These are phyloP conservation scores for Syngnathoides biaculeatus DNA, from an alignment of 2,113 vertebrate genomes.

Conservation along the genomic window DNA sequence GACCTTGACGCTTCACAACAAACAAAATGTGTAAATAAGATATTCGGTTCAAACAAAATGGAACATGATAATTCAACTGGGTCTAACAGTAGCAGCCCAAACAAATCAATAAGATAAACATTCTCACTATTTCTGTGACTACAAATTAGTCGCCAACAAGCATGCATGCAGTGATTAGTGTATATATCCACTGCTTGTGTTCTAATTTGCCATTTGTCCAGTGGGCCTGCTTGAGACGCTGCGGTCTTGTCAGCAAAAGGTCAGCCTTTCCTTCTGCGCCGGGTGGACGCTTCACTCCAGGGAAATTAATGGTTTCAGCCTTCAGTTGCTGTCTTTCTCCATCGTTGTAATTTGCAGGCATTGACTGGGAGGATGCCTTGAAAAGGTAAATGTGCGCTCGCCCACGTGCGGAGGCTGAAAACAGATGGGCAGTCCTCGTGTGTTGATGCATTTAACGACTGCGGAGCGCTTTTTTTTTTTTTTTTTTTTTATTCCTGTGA, in stretches of 20 bases:
- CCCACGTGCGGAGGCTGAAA: conserved; percentile 9
- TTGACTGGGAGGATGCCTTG: conserved; percentile 64
- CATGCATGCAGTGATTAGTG: conserved; percentile 18
- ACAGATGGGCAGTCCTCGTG: conserved; percentile 27
- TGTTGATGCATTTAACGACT: conserved; percentile 49
- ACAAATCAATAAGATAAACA: no score
- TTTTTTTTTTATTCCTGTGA: no score
- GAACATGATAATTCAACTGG: not conserved
- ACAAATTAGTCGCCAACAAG: conserved; percentile 4
- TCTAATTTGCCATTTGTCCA: conserved; percentile 73
- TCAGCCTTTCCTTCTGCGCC: conserved; percentile 66
- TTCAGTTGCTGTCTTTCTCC: conserved; percentile 54
- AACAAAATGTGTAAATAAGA: not conserved
- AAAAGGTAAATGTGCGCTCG: conserved; percentile 49
- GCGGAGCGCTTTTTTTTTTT: conserved; percentile 1
- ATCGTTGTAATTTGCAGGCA: conserved; percentile 61
- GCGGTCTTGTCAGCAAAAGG: conserved; percentile 71
- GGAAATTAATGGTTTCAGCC: conserved; percentile 76
- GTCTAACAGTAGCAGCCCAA: not conserved
- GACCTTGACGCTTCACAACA: not conserved
- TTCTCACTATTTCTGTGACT: not conserved
- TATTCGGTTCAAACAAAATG: conserved; percentile 4
- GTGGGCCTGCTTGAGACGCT: conserved; percentile 48
- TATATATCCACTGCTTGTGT: conserved; percentile 38
- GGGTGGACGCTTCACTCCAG: conserved; percentile 61